A percentile compares a stretch with the other conserved stretches of the same genome.
These are phyloP conservation scores for Nebria ingens DNA, from an alignment of 1,140 invertebrate species.

Conservation along the genomic window DNA sequence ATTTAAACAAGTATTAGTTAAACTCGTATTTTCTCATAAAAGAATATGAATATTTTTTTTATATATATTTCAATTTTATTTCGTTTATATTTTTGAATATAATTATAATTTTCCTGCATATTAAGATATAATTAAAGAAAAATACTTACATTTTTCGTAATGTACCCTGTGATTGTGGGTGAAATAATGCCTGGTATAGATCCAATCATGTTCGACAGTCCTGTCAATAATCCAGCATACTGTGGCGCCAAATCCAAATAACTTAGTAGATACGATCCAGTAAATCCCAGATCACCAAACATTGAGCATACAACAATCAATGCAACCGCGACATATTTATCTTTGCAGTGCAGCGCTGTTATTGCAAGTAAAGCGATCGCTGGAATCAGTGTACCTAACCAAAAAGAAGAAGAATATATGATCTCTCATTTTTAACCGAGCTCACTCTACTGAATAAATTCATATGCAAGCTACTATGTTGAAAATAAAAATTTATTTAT, in stretches of 20 bases:
- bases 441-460: too few species aligned
- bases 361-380: neutral
- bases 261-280: slow-evolving; percentile 5
- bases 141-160: slow-evolving; percentile 1
- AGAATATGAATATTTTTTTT: too few species aligned
- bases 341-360: neutral
- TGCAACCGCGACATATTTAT: slow-evolving; percentile 1
- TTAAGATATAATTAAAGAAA: too few species aligned
- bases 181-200: neutral
- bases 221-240: slow-evolving; percentile 3
- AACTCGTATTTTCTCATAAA: too few species aligned
- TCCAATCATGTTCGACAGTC: slow-evolving; percentile 3
- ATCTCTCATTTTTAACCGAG: too few species aligned
- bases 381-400: neutral
- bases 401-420: too few species aligned
- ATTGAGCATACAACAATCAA: neutral
- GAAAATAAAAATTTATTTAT: too few species aligned
- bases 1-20: too few species aligned
- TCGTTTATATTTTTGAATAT: too few species aligned
- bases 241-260: slow-evolving; percentile 3
- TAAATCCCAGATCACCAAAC: slow-evolving; percentile 3
- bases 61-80: too few species aligned
- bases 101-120: too few species aligned
- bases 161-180: neutral
- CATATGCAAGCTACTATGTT: too few species aligned